Evolutionary conservation across 2,797 vertebrate species (phyloP).

Genomic region (Hylomyscus alleni): DNA sequence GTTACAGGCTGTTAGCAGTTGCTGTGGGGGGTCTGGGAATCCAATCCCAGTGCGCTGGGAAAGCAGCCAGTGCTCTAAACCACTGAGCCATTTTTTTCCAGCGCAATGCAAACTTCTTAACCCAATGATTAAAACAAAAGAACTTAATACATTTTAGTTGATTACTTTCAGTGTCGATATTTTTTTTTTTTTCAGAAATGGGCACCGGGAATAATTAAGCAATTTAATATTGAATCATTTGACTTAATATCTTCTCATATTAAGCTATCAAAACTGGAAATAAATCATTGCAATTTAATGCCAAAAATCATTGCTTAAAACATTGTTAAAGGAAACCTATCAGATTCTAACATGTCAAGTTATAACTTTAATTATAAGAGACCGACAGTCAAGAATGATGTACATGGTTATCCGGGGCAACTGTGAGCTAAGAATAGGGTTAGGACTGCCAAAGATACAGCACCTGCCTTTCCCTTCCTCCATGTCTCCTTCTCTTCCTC

Average conservation of each 20-base stretch:
- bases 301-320: conserved; percentile 35
- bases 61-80: not conserved
- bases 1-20: not conserved
- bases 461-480: too few species aligned
- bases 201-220: not conserved
- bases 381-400: not conserved
- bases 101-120: not conserved
- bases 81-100: not conserved
- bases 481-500: too few species aligned
- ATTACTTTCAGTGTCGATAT: not conserved
- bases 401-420: not conserved
- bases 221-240: conserved; percentile 1
- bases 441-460: not conserved
- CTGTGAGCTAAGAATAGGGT: not conserved
- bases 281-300: conserved; percentile 49
- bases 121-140: not conserved
- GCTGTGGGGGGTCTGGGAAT: not conserved
- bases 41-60: not conserved
- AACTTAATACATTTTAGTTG: not conserved
- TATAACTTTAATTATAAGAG: conserved; percentile 9
- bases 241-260: not conserved
- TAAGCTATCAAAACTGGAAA: conserved; percentile 42
- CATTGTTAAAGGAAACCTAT: conserved; percentile 51
- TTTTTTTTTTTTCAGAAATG: conserved; percentile 17
- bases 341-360: not conserved